A percentile compares a stretch with the other conserved stretches of the same genome.
phyloP scores from a whole-genome alignment of 2,113 vertebrate species.

The Lepisosteus oculatus region DNA sequence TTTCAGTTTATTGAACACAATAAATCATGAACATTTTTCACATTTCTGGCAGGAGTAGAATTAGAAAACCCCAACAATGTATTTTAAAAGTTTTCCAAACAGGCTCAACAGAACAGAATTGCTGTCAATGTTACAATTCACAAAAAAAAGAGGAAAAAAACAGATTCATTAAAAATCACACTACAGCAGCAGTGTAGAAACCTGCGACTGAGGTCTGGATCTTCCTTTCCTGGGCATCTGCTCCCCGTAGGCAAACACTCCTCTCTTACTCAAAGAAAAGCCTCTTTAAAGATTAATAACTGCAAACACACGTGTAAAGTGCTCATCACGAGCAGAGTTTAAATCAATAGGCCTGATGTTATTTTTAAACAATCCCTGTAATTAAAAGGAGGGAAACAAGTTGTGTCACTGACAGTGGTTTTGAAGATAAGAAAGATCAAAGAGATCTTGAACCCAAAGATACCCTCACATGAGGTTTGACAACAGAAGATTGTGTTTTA shows the following conservation, averaged over 20 bases:
- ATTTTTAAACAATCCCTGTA: slow-evolving; percentile 3
- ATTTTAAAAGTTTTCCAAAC: background rate
- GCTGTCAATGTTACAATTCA: too few species aligned
- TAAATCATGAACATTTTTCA: background rate
- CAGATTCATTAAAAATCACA: too few species aligned
- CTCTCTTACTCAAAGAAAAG: slow-evolving; percentile 9
- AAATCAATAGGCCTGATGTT: slow-evolving; percentile 5
- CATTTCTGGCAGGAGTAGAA: background rate
- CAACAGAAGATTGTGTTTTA: too few species aligned
- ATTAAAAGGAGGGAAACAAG: too few species aligned
- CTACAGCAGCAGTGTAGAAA: too few species aligned
- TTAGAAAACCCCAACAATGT: background rate
- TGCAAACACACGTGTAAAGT: background rate
- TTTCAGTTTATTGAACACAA: background rate
- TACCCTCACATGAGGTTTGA: too few species aligned
- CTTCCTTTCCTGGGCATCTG: background rate
- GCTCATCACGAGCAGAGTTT: background rate
- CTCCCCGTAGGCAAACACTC: slow-evolving; percentile 7
- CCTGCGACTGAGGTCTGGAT: background rate
- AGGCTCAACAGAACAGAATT: background rate
- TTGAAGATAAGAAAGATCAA: too few species aligned
- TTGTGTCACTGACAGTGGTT: too few species aligned
- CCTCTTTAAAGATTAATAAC: slow-evolving; percentile 23
- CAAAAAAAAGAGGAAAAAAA: too few species aligned
- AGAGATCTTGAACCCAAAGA: too few species aligned